phyloP scores from a whole-genome alignment of 2,888 invertebrate genomes.

The Chaitophorus viminalis region DNA sequence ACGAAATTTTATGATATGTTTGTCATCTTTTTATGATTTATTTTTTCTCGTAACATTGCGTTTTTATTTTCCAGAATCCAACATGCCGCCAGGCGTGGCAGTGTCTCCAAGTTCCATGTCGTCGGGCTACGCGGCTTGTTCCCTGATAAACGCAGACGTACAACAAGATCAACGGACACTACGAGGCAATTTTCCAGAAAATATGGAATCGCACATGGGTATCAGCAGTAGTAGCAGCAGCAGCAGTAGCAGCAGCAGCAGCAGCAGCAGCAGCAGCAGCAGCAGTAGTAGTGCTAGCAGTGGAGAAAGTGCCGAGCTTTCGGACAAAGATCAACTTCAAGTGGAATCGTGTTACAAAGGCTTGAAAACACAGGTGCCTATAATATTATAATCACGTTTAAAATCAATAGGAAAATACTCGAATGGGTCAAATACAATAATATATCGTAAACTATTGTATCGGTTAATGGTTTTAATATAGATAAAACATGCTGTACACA shows the following conservation, averaged over 20 bases:
- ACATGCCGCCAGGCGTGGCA: slow-evolving; percentile 48
- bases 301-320: slow-evolving; percentile 68
- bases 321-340: slow-evolving; percentile 75
- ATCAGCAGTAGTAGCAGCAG: slow-evolving; percentile 64
- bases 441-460: too few relatives aligned
- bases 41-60: background rate
- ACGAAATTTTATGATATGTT: background rate
- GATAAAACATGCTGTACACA: too few relatives aligned
- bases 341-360: slow-evolving; percentile 81
- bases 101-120: slow-evolving; percentile 34
- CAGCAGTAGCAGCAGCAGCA: slow-evolving; percentile 62
- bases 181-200: slow-evolving; percentile 21
- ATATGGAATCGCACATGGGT: slow-evolving; percentile 64
- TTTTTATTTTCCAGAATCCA: slow-evolving; percentile 21
- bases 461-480: too few relatives aligned
- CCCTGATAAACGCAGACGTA: slow-evolving; percentile 23
- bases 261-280: slow-evolving; percentile 63
- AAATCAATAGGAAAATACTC: background rate
- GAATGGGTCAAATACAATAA: background rate
- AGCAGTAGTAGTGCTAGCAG: slow-evolving; percentile 62
- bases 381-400: background rate
- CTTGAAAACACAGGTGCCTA: slow-evolving; percentile 76
- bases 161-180: background rate
- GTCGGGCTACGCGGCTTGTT: slow-evolving; percentile 50
- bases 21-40: background rate